Conservation (phyloP, 2,888 invertebrate genomes). For the Phorcus lineatus region DNA sequence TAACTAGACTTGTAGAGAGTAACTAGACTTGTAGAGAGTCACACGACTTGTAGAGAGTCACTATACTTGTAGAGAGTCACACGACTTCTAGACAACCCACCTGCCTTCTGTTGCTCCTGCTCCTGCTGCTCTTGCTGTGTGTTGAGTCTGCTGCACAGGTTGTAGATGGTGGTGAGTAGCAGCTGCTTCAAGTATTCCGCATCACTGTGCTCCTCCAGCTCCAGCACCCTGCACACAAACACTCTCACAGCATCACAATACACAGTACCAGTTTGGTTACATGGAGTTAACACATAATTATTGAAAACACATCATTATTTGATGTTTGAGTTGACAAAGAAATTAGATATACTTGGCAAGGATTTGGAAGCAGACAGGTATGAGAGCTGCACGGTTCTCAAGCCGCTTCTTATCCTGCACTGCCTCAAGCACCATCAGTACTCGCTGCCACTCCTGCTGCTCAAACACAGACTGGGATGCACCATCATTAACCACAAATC, state of each 20-base stretch:
- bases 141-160: constrained; percentile 51
- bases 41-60: too few relatives aligned
- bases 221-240: constrained; percentile 79
- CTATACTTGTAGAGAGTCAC: too few relatives aligned
- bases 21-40: too few relatives aligned
- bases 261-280: too few relatives aligned
- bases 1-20: too few relatives aligned
- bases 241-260: too few relatives aligned
- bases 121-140: not conserved
- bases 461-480: constrained; percentile 46
- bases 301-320: too few relatives aligned
- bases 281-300: too few relatives aligned
- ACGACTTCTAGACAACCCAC: too few relatives aligned
- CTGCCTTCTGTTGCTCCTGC: not conserved
- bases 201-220: constrained; percentile 80
- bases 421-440: constrained; percentile 87
- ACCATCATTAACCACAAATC: not conserved
- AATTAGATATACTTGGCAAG: constrained; percentile 79
- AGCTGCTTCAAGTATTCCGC: constrained; percentile 92
- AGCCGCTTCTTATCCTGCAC: constrained; percentile 90
- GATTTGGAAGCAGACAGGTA: constrained; percentile 86
- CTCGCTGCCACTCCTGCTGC: constrained; percentile 82
- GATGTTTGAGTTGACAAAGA: not conserved
- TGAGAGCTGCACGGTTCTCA: constrained; percentile 81
- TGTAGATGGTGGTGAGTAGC: constrained; percentile 84